phyloP scores from a whole-genome alignment of 2,797 vertebrate genomes.

The Microhierax caerulescens region DNA sequence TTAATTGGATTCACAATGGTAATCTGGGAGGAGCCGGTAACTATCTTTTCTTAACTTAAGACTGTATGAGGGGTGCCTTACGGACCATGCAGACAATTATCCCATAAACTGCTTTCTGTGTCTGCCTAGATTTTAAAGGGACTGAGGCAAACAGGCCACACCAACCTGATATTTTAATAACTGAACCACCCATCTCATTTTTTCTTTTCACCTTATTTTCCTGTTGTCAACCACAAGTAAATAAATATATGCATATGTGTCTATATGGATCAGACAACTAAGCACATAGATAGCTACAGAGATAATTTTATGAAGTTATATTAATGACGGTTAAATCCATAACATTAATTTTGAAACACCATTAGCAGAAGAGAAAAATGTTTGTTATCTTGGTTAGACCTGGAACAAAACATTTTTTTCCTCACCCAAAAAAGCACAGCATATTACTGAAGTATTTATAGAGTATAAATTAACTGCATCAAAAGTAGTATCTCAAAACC shows the following conservation, averaged over 20 bases:
- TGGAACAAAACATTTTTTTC: not conserved
- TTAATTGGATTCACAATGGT: slow-evolving; percentile 48
- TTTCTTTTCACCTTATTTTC: not conserved
- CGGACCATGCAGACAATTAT: not conserved
- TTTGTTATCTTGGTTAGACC: not conserved
- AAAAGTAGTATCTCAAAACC: not conserved
- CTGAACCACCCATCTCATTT: not conserved
- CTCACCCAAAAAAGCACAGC: not conserved
- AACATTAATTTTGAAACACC: not conserved
- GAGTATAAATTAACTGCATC: not conserved
- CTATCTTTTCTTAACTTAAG: slow-evolving; percentile 32
- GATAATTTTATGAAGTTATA: not conserved
- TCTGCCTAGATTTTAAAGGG: not conserved
- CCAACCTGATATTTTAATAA: not conserved
- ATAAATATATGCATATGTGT: not conserved
- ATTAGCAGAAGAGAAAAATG: not conserved
- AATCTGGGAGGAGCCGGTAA: slow-evolving; percentile 62
- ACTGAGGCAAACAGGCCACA: slow-evolving; percentile 35
- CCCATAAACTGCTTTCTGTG: slow-evolving; percentile 2
- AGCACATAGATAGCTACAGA: not conserved
- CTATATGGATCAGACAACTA: not conserved
- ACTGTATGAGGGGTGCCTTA: not conserved
- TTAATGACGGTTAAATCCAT: not conserved
- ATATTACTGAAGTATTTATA: not conserved
- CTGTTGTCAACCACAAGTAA: not conserved